Percentiles rank a stretch among this genome's conserved stretches.
Evolutionary conservation across 2,113 vertebrate species (phyloP).

Genomic region (Vimba vimba): DNA sequence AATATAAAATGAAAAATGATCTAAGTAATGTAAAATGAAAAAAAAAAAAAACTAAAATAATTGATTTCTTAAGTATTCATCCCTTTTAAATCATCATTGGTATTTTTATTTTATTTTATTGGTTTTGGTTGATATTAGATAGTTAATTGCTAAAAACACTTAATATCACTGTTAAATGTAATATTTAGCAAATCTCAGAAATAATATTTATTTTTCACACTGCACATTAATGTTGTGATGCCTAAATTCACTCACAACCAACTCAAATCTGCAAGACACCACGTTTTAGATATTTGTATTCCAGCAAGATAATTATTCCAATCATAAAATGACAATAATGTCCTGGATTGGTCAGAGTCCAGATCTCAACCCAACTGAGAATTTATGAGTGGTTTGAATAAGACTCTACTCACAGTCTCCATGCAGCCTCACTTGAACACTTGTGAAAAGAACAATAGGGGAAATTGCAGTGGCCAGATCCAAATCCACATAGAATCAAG

Average conservation of each 20-base stretch:
- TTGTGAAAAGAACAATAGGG: background rate
- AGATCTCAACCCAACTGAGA: background rate
- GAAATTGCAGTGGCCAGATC: background rate
- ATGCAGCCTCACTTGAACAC: background rate
- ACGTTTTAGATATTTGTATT: background rate
- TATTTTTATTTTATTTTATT: too few relatives aligned
- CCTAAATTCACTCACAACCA: background rate
- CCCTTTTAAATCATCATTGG: too few relatives aligned
- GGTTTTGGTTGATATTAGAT: too few relatives aligned
- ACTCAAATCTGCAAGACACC: background rate
- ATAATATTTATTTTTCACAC: too few relatives aligned
- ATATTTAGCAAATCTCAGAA: too few relatives aligned
- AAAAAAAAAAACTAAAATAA: too few relatives aligned
- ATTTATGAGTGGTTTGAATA: background rate
- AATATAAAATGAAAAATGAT: too few relatives aligned
- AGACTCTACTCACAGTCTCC: background rate
- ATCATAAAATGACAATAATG: background rate
- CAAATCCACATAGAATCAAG: slow-evolving; percentile 3
- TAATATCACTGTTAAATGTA: too few relatives aligned
- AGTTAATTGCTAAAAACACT: too few relatives aligned
- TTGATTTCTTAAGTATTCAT: background rate
- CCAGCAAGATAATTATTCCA: background rate
- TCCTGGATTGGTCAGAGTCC: background rate
- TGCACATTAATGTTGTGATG: too few relatives aligned
- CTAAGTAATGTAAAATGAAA: too few relatives aligned